Conservation (phyloP, 2,113 vertebrate species). For the Euleptes europaea region DNA sequence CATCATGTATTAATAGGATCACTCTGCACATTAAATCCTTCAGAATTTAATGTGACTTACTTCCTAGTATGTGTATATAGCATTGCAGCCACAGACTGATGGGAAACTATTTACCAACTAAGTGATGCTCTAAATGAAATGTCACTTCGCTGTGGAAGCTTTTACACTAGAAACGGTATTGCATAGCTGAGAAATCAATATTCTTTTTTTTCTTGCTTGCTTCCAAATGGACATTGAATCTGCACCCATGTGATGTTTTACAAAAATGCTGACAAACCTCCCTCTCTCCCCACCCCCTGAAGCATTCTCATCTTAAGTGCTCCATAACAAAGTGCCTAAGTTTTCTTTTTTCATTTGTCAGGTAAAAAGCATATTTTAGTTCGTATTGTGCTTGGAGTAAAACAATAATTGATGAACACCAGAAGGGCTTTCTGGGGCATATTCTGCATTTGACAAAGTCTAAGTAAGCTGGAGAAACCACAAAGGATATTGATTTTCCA, state of each 20-base stretch:
- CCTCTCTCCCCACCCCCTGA: not conserved
- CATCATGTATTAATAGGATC: not conserved
- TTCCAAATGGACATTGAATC: constrained; percentile 16
- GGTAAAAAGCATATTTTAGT: constrained; percentile 48
- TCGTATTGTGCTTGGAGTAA: constrained; percentile 42
- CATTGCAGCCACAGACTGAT: constrained; percentile 9
- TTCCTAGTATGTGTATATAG: not conserved
- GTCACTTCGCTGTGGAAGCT: not conserved
- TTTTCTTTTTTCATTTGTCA: constrained; percentile 50
- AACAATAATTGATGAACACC: constrained; percentile 58
- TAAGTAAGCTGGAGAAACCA: constrained; percentile 52
- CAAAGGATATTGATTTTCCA: constrained; percentile 48
- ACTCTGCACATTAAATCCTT: not conserved
- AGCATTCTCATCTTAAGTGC: constrained; percentile 32
- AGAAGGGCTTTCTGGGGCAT: constrained; percentile 40
- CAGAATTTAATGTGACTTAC: not conserved
- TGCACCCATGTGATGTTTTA: not conserved
- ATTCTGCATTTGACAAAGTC: constrained; percentile 50
- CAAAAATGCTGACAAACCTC: constrained; percentile 21
- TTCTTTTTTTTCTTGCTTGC: not conserved
- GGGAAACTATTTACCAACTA: not conserved
- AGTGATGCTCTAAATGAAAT: constrained; percentile 31
- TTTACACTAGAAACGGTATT: constrained; percentile 22
- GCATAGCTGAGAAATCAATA: not conserved
- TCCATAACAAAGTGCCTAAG: constrained; percentile 34